Conservation (phyloP, 2,888 invertebrate species). For the Hymenopus coronatus region DNA sequence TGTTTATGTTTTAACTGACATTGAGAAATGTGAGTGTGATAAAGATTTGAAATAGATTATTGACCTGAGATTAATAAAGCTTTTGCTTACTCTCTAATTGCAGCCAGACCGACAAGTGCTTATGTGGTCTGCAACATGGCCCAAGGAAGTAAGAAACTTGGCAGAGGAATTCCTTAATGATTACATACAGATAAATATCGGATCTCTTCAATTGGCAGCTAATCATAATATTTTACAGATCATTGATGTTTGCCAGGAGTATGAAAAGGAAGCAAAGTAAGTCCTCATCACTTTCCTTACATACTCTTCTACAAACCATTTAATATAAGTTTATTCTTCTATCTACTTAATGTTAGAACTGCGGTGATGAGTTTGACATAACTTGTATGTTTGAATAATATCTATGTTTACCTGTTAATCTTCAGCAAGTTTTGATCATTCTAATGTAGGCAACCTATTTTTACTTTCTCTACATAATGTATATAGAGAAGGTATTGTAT, state of each 20-base stretch:
- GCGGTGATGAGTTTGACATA: neutral
- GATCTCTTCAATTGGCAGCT: conserved; percentile 89
- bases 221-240: conserved; percentile 93
- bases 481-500: too few species aligned
- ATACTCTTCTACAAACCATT: too few species aligned
- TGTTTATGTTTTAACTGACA: too few species aligned
- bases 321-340: too few species aligned
- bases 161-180: conserved; percentile 95
- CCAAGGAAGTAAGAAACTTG: conserved; percentile 91
- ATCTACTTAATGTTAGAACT: neutral
- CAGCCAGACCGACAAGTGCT: conserved; percentile 55
- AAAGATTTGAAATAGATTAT: too few species aligned
- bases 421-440: too few species aligned
- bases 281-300: neutral
- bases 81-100: neutral
- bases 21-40: too few species aligned
- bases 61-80: too few species aligned
- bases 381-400: too few species aligned
- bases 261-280: conserved; percentile 72
- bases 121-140: conserved; percentile 99
- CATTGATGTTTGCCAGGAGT: conserved; percentile 89
- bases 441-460: too few species aligned
- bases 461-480: too few species aligned
- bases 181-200: conserved; percentile 96
- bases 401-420: too few species aligned